A percentile compares a stretch with the other conserved stretches of the same genome.
Evolutionary conservation across 2,797 vertebrate genomes (phyloP).

Genomic region (Siniperca obscura): DNA sequence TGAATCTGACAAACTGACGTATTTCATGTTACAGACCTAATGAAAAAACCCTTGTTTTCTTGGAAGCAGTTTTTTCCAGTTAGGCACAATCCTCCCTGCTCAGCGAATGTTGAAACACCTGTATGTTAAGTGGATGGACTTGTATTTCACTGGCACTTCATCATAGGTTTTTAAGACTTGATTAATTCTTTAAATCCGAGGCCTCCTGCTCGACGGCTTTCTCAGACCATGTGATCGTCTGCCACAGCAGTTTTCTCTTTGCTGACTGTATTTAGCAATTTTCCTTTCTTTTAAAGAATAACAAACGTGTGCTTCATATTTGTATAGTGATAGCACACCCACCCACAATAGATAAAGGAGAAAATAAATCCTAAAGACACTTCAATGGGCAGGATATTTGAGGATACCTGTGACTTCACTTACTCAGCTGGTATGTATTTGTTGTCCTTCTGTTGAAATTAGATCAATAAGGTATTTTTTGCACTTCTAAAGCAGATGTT

Average conservation of each 20-base stretch:
- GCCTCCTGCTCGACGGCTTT: neutral
- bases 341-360: too few species aligned
- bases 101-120: conserved; percentile 5
- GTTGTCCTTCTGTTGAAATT: neutral
- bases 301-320: neutral
- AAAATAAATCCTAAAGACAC: neutral
- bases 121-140: neutral
- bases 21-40: neutral
- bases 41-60: conserved; percentile 9
- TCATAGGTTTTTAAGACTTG: neutral
- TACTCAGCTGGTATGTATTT: neutral
- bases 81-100: neutral
- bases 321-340: neutral
- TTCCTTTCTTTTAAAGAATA: neutral
- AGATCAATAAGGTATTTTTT: neutral
- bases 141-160: conserved; percentile 12
- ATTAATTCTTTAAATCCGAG: conserved; percentile 3
- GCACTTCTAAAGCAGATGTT: neutral
- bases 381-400: neutral
- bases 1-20: neutral
- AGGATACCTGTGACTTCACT: neutral
- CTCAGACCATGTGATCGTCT: neutral
- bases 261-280: neutral
- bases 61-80: conserved; percentile 6
- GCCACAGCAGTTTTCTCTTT: neutral